phyloP scores from a whole-genome alignment of 2,113 vertebrate species.

The Aegithalos caudatus region DNA sequence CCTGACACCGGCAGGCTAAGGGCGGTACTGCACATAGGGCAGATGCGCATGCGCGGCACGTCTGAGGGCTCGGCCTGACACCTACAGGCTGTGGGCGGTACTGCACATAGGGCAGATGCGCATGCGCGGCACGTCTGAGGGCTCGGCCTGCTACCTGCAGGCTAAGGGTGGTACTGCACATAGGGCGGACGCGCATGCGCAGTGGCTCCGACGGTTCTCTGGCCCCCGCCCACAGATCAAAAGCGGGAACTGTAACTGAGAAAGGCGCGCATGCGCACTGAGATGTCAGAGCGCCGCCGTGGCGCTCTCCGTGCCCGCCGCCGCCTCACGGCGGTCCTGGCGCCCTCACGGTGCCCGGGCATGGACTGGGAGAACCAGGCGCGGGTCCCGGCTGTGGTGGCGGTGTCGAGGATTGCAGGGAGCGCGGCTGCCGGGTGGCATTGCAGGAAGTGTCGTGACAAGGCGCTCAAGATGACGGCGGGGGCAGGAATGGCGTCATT shows the following conservation, averaged over 20 bases:
- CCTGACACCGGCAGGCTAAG: accelerated
- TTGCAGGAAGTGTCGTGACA: neutral
- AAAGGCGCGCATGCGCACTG: neutral
- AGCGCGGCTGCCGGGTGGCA: accelerated
- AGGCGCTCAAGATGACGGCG: neutral
- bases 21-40: accelerated
- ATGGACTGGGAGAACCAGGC: neutral
- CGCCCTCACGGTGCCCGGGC: neutral
- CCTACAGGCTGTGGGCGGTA: accelerated
- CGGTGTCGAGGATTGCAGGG: neutral
- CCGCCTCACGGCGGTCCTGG: neutral
- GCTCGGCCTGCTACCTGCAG: accelerated
- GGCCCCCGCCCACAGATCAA: accelerated
- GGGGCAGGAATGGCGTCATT: neutral
- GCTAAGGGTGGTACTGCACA: accelerated
- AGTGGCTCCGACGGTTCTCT: accelerated
- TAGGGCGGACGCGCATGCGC: accelerated
- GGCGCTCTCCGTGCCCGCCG: too few species aligned
- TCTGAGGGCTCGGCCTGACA: accelerated
- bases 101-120: accelerated
- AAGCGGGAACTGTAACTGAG: accelerated
- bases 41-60: accelerated
- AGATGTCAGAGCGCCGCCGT: accelerated
- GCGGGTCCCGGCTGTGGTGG: neutral
- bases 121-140: neutral